These are phyloP conservation scores for Ramphastos sulfuratus DNA, from an alignment of 2,113 vertebrate genomes.

Conservation along the genomic window DNA sequence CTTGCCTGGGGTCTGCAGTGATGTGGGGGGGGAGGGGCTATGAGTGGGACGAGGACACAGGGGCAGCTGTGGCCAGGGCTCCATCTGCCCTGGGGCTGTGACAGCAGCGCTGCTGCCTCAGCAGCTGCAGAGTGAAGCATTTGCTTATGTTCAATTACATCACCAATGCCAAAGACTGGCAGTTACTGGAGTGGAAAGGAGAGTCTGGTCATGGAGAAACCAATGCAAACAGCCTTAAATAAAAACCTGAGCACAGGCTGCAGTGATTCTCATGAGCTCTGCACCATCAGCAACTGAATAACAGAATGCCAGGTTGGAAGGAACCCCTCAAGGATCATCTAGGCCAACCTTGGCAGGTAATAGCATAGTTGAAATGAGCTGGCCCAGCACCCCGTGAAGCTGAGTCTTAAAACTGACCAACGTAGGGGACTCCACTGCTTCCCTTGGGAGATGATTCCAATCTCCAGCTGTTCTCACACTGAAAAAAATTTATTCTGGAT, in stretches of 20 bases:
- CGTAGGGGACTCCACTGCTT: no score
- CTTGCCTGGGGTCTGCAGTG: background rate
- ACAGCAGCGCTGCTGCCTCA: background rate
- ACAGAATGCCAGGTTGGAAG: no score
- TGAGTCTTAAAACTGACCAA: no score
- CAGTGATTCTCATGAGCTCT: rapidly evolving
- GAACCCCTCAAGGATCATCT: no score
- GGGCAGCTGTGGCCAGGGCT: background rate
- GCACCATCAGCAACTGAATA: background rate
- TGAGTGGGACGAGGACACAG: no score
- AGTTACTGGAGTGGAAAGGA: background rate
- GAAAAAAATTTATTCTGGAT: no score
- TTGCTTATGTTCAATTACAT: background rate
- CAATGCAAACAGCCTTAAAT: background rate
- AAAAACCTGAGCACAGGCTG: background rate
- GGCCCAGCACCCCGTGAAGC: no score
- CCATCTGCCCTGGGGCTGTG: background rate
- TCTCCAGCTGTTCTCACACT: no score
- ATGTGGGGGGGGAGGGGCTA: background rate
- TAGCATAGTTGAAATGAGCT: no score
- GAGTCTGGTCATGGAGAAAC: background rate
- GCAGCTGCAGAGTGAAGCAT: background rate
- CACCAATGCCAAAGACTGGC: background rate
- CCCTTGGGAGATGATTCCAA: no score
- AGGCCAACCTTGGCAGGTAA: no score